A percentile compares a stretch with the other conserved stretches of the same genome.
Evolutionary conservation across 2,113 vertebrate genomes (phyloP).

Genomic region (Ibidorhyncha struthersii): DNA sequence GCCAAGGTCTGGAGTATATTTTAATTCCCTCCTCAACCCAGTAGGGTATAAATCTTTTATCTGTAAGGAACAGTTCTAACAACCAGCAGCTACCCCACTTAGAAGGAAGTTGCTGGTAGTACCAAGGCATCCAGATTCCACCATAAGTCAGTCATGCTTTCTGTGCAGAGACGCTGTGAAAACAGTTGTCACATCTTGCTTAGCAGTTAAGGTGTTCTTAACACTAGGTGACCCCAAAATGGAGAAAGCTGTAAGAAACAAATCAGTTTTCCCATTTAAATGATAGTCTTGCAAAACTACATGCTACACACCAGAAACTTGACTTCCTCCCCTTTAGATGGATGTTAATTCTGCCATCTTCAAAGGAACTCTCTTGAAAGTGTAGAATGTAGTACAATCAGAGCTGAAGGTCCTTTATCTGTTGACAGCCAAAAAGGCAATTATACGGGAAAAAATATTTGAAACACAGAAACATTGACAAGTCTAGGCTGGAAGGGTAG

Average conservation of each 20-base stretch:
- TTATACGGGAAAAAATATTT: not conserved
- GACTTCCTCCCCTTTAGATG: not conserved
- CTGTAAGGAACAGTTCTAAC: not conserved
- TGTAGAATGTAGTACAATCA: not conserved
- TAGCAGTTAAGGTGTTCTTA: not conserved
- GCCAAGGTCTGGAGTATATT: not conserved
- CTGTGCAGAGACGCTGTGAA: not conserved
- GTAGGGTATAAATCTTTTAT: not conserved
- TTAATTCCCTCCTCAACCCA: not conserved
- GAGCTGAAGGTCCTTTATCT: not conserved
- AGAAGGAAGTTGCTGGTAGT: not conserved
- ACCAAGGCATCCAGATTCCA: not conserved
- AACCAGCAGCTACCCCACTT: not conserved
- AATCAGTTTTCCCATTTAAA: not conserved
- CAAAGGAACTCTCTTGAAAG: not conserved
- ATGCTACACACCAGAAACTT: not conserved
- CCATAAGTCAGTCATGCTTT: not conserved
- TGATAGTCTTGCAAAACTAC: not conserved
- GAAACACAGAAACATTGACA: not conserved
- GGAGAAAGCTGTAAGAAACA: not conserved
- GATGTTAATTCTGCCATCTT: not conserved
- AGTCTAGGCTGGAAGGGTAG: not conserved
- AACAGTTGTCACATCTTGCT: not conserved
- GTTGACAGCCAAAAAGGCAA: not conserved
- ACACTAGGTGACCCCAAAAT: not conserved